Evolutionary conservation across 2,888 invertebrate genomes (phyloP).

Genomic region (Coenonympha arcania): DNA sequence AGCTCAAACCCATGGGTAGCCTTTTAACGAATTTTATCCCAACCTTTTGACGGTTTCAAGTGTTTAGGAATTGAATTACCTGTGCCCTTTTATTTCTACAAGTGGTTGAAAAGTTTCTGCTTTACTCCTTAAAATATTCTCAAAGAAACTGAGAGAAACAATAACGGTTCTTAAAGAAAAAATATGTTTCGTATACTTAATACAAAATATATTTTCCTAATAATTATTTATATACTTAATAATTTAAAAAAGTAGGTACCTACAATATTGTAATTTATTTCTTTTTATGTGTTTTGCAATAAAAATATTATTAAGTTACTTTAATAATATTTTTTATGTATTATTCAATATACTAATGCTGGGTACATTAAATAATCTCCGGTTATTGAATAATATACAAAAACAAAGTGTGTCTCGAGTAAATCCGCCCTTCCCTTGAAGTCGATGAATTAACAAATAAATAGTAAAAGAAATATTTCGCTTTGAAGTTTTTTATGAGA

Average conservation of each 20-base stretch:
- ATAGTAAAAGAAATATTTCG: conserved; percentile 15
- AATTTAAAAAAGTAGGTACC: no score
- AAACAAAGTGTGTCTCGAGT: not conserved
- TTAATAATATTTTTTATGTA: no score
- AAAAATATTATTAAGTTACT: no score
- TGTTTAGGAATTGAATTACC: conserved; percentile 22
- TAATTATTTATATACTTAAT: no score
- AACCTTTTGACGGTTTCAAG: conserved; percentile 25
- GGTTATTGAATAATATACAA: conserved; percentile 4
- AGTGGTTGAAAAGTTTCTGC: not conserved
- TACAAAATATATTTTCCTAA: no score
- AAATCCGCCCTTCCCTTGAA: not conserved
- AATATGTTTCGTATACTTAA: no score
- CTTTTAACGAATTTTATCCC: conserved; percentile 53
- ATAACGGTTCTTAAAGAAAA: no score
- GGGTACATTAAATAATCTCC: conserved; percentile 8
- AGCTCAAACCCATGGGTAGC: conserved; percentile 33
- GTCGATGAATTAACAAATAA: conserved; percentile 6
- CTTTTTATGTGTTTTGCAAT: no score
- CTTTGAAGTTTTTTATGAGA: conserved; percentile 13
- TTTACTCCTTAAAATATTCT: no score
- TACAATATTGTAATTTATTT: no score
- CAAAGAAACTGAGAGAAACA: no score
- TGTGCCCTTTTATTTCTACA: conserved; percentile 14
- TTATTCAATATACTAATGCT: no score